phyloP scores from a whole-genome alignment of 2,888 invertebrate genomes.

The Odontocolon sp. region DNA sequence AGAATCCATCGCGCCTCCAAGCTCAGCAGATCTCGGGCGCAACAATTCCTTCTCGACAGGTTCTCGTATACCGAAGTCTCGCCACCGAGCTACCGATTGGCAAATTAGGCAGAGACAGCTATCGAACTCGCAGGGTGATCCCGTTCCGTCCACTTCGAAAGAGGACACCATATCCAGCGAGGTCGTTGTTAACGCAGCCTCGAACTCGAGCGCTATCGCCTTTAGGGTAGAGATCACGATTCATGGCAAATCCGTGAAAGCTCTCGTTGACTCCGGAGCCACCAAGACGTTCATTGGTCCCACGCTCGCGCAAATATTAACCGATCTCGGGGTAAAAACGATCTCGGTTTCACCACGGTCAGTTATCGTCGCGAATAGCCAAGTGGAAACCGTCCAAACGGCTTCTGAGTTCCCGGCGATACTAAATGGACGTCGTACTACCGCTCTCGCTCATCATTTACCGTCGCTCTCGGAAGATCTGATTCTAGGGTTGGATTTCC shows the following conservation, averaged over 20 bases:
- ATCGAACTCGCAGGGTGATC: neutral
- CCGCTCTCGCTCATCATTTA: neutral
- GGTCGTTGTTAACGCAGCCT: neutral
- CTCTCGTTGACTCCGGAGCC: conserved; percentile 11
- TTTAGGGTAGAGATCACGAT: neutral
- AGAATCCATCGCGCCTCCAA: neutral
- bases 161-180: neutral
- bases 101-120: neutral
- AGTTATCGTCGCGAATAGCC: neutral
- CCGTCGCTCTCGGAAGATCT: conserved; percentile 14
- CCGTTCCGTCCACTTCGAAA: neutral
- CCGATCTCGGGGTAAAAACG: neutral
- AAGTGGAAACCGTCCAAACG: neutral
- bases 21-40: neutral
- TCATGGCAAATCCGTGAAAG: neutral
- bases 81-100: neutral
- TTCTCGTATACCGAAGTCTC: neutral
- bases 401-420: neutral
- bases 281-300: neutral
- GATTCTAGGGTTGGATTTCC: conserved; percentile 3
- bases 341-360: neutral
- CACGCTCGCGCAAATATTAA: neutral
- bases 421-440: neutral
- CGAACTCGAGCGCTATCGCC: neutral
- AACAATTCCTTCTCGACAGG: neutral